A percentile compares a stretch with the other conserved stretches of the same genome.
Conservation (phyloP, 2,113 vertebrate genomes). For the Chaenogobius annularis region DNA sequence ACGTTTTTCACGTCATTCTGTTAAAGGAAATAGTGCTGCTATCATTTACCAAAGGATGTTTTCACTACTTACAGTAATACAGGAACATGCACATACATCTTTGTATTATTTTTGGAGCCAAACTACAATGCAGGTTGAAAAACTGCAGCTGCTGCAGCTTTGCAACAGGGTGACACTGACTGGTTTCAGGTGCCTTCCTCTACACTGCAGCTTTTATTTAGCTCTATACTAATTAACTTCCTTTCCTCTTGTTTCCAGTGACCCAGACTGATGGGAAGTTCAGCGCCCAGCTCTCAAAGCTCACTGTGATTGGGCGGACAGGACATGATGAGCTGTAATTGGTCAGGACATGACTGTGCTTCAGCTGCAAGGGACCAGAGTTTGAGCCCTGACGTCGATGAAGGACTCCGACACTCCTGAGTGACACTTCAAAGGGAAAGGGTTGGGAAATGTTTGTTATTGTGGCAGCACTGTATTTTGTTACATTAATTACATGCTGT, state of each 20-base stretch:
- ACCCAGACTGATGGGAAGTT: constrained; percentile 88
- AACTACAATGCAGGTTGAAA: constrained; percentile 12
- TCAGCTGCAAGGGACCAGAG: constrained; percentile 1
- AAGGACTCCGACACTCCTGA: constrained; percentile 33
- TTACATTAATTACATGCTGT: constrained; percentile 12
- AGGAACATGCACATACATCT: background rate
- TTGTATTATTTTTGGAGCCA: constrained; percentile 9
- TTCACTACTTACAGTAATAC: background rate
- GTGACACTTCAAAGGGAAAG: constrained; percentile 29
- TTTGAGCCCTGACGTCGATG: constrained; percentile 19
- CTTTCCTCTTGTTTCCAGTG: constrained; percentile 74
- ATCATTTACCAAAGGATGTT: background rate
- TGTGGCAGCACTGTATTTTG: constrained; percentile 8
- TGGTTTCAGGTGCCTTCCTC: constrained; percentile 9
- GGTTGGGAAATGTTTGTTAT: background rate
- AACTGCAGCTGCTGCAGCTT: constrained; percentile 26
- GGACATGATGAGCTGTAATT: constrained; percentile 84
- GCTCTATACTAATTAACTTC: constrained; percentile 8
- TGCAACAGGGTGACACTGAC: background rate
- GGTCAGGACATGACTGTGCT: constrained; percentile 17
- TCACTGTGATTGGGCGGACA: constrained; percentile 80
- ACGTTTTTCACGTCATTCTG: background rate
- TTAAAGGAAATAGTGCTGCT: background rate
- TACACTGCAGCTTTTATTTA: constrained; percentile 3
- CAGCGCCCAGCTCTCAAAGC: constrained; percentile 88